phyloP scores from a whole-genome alignment of 2,797 vertebrate genomes.

The Adelosebastes latens region DNA sequence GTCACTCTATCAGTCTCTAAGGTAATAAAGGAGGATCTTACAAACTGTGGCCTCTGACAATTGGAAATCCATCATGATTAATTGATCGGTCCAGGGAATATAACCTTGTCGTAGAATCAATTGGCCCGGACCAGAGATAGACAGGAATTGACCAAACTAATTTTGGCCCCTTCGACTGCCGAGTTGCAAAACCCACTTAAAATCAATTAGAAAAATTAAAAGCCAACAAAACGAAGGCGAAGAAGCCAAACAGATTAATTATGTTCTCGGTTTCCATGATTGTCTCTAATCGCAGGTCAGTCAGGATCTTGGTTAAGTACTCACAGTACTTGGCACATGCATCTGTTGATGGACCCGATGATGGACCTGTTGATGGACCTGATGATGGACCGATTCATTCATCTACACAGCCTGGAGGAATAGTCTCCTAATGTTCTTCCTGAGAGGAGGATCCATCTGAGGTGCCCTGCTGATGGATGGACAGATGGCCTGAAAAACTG shows the following conservation, averaged over 20 bases:
- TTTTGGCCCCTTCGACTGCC: slow-evolving; percentile 62
- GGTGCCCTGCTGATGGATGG: slow-evolving; percentile 34
- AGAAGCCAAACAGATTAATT: slow-evolving; percentile 54
- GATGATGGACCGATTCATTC: slow-evolving; percentile 46
- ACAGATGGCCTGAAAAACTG: slow-evolving; percentile 32
- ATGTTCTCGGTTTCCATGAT: slow-evolving; percentile 42
- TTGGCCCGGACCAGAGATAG: slow-evolving; percentile 50
- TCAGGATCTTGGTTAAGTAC: slow-evolving; percentile 46
- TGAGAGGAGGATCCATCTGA: slow-evolving; percentile 30
- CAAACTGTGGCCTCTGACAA: slow-evolving; percentile 66
- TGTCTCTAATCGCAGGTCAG: slow-evolving; percentile 41
- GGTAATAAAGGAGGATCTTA: slow-evolving; percentile 65
- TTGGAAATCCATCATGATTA: slow-evolving; percentile 80
- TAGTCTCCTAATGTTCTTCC: slow-evolving; percentile 17
- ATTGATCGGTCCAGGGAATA: slow-evolving; percentile 77
- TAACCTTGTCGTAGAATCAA: slow-evolving; percentile 71
- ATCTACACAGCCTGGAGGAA: slow-evolving; percentile 19
- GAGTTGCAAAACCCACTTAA: slow-evolving; percentile 61
- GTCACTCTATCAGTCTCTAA: slow-evolving; percentile 63
- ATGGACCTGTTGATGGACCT: slow-evolving; percentile 38
- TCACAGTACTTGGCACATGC: slow-evolving; percentile 39
- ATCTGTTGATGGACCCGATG: slow-evolving; percentile 35
- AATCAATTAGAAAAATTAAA: slow-evolving; percentile 76
- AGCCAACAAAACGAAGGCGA: slow-evolving; percentile 38
- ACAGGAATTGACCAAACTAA: slow-evolving; percentile 65